phyloP scores from a whole-genome alignment of 2,113 vertebrate genomes.

The Pedetes capensis region DNA sequence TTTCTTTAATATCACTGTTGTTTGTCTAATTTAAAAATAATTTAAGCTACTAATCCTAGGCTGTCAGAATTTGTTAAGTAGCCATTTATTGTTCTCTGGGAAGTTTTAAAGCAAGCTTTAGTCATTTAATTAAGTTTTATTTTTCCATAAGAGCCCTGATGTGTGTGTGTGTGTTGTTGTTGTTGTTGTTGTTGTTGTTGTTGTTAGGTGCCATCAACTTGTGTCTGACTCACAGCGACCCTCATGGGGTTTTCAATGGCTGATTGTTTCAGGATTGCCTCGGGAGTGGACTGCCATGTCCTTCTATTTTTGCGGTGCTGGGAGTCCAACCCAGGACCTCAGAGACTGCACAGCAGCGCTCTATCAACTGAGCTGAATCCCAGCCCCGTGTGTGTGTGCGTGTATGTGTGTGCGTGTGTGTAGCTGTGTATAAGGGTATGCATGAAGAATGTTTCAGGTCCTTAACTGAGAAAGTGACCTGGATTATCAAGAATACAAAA shows the following conservation, averaged over 20 bases:
- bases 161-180: background rate
- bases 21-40: constrained; percentile 25
- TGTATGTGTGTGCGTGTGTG: background rate
- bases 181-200: too few species aligned
- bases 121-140: background rate
- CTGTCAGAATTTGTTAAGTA: background rate
- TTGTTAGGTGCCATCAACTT: too few species aligned
- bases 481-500: background rate
- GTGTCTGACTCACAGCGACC: too few species aligned
- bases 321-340: too few species aligned
- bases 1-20: background rate
- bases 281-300: too few species aligned
- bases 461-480: background rate
- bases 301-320: too few species aligned
- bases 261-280: too few species aligned
- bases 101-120: background rate
- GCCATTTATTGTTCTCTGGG: background rate
- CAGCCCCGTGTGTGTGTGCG: background rate
- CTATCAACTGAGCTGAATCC: too few species aligned
- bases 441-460: background rate
- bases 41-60: background rate
- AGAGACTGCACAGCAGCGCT: too few species aligned
- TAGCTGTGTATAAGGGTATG: too few species aligned
- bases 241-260: too few species aligned
- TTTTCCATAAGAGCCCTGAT: background rate